phyloP scores from a whole-genome alignment of 2,797 vertebrate species.

The Varecia variegata region DNA sequence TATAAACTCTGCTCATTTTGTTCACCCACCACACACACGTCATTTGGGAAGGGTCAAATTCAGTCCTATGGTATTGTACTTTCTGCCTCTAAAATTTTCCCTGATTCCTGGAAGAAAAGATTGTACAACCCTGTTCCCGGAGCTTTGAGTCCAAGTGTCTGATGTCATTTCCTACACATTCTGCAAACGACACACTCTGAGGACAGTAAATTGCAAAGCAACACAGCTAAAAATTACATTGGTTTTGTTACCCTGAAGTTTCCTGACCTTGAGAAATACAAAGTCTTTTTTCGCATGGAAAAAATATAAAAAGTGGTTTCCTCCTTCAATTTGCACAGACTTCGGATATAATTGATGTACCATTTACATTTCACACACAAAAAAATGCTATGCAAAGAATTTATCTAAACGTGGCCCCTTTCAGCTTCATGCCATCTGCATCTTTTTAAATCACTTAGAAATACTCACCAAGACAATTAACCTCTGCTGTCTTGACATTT shows the following conservation, averaged over 20 bases:
- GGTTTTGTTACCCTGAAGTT: conserved; percentile 6
- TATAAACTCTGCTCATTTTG: neutral
- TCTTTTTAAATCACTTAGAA: conserved; percentile 54
- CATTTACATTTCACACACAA: neutral
- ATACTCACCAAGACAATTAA: neutral
- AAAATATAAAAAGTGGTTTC: conserved; percentile 15
- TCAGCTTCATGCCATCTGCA: neutral
- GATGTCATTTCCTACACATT: conserved; percentile 41
- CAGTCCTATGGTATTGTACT: fast-evolving
- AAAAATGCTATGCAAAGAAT: neutral
- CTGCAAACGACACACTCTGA: neutral
- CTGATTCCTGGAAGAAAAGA: neutral
- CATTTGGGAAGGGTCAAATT: neutral
- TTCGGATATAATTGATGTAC: neutral
- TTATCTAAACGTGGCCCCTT: neutral
- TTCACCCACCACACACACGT: neutral
- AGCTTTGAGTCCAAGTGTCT: neutral
- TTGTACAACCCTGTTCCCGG: neutral
- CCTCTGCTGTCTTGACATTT: neutral
- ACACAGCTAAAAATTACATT: neutral
- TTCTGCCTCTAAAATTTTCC: neutral
- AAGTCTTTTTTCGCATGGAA: neutral
- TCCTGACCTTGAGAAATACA: conserved; percentile 48
- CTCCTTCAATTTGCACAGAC: fast-evolving
- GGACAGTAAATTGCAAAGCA: conserved; percentile 43